phyloP scores from a whole-genome alignment of 2,888 invertebrate genomes.

The Lepidochrysops patricia region DNA sequence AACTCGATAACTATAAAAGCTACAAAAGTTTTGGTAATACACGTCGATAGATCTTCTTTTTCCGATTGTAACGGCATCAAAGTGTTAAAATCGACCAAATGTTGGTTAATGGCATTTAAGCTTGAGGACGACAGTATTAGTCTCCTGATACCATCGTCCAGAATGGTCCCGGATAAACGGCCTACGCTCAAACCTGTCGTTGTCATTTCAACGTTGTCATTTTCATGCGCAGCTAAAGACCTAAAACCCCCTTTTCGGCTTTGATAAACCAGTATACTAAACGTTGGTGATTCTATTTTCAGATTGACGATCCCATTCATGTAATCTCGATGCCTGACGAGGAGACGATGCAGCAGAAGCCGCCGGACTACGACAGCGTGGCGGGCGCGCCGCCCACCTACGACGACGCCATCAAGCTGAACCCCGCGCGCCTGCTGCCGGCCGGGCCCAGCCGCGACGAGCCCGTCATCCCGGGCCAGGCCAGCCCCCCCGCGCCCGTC shows the following conservation, averaged over 20 bases:
- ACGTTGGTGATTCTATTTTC: constrained; percentile 34
- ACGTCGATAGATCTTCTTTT: too few relatives aligned
- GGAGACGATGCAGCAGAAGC: constrained; percentile 77
- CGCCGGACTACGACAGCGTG: constrained; percentile 82
- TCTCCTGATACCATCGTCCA: too few relatives aligned
- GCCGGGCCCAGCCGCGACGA: constrained; percentile 31
- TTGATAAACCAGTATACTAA: constrained; percentile 11
- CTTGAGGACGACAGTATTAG: too few relatives aligned
- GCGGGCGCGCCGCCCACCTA: constrained; percentile 81
- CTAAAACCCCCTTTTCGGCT: neutral
- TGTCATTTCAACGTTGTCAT: neutral
- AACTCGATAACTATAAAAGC: too few relatives aligned
- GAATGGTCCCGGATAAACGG: too few relatives aligned
- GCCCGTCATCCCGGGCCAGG: constrained; percentile 52
- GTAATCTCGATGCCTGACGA: constrained; percentile 77
- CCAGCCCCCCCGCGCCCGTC: constrained; percentile 41
- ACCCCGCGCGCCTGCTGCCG: constrained; percentile 73
- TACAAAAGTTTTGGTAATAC: too few relatives aligned
- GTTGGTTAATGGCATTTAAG: too few relatives aligned
- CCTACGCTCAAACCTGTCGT: neutral
- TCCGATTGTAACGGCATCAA: too few relatives aligned
- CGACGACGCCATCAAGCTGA: constrained; percentile 82
- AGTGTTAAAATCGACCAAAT: too few relatives aligned
- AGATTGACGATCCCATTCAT: constrained; percentile 80
- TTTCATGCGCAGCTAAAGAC: too few relatives aligned